Percentiles rank a stretch among this genome's conserved stretches.
These are phyloP conservation scores for Hesperia comma DNA, from an alignment of 2,888 invertebrate species.

Conservation along the genomic window DNA sequence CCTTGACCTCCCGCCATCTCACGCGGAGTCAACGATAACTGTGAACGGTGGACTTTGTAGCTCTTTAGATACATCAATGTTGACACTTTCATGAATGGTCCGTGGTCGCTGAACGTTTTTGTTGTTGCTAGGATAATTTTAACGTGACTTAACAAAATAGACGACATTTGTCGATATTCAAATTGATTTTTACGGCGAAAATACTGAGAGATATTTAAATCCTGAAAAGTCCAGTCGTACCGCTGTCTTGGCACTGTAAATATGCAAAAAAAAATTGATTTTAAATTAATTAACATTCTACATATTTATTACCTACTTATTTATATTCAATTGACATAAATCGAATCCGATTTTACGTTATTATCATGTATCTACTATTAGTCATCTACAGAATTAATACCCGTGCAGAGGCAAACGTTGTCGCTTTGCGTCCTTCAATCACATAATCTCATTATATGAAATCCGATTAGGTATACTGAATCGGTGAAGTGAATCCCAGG, in stretches of 20 bases:
- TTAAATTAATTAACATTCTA: no score
- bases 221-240: no score
- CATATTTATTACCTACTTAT: no score
- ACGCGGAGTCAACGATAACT: slow-evolving; percentile 46
- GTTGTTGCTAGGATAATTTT: neutral
- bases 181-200: no score
- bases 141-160: no score
- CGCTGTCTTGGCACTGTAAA: no score
- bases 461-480: slow-evolving; percentile 65
- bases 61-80: slow-evolving; percentile 28
- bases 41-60: slow-evolving; percentile 34
- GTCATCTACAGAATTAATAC: slow-evolving; percentile 4
- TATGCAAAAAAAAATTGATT: no score
- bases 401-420: slow-evolving; percentile 7
- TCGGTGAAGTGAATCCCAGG: slow-evolving; percentile 42
- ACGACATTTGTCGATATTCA: no score
- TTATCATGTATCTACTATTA: neutral
- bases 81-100: slow-evolving; percentile 42
- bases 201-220: no score
- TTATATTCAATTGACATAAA: no score
- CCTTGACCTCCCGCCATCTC: slow-evolving; percentile 71
- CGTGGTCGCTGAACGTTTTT: neutral
- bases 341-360: neutral
- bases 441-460: slow-evolving; percentile 51
- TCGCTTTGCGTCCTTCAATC: slow-evolving; percentile 21